Evolutionary conservation across 2,113 vertebrate species (phyloP).

Genomic region (Colossoma macropomum): DNA sequence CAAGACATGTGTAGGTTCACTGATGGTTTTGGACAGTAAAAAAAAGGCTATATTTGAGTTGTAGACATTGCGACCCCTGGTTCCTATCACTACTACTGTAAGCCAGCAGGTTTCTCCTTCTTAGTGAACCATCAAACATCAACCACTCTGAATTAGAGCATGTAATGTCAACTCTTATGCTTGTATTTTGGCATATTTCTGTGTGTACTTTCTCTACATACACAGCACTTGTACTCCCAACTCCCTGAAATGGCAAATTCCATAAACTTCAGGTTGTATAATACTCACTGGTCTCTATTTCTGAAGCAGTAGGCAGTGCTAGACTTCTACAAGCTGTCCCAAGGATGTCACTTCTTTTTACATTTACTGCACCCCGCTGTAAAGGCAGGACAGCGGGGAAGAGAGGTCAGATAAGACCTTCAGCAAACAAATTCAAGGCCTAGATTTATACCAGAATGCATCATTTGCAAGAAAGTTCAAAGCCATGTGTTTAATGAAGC

Average conservation of each 20-base stretch:
- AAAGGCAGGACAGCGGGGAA: neutral
- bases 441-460: neutral
- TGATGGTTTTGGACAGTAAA: too few species aligned
- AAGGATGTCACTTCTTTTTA: conserved; percentile 34
- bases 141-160: too few species aligned
- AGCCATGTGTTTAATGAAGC: too few species aligned
- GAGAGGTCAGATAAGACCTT: conserved; percentile 34
- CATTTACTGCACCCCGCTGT: conserved; percentile 12
- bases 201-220: neutral
- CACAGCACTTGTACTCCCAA: neutral
- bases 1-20: too few species aligned
- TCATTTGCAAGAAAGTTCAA: too few species aligned
- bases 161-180: neutral
- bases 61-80: too few species aligned
- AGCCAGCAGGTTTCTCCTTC: too few species aligned
- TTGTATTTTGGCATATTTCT: too few species aligned
- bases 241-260: neutral
- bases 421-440: neutral
- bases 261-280: conserved; percentile 11
- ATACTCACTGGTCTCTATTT: neutral
- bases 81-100: too few species aligned
- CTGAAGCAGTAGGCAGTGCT: neutral
- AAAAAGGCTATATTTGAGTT: too few species aligned
- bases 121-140: too few species aligned
- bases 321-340: neutral